Percentiles rank a stretch among this genome's conserved stretches.
phyloP scores from a whole-genome alignment of 2,797 vertebrate species.

The Spinibarbus caldwelli region DNA sequence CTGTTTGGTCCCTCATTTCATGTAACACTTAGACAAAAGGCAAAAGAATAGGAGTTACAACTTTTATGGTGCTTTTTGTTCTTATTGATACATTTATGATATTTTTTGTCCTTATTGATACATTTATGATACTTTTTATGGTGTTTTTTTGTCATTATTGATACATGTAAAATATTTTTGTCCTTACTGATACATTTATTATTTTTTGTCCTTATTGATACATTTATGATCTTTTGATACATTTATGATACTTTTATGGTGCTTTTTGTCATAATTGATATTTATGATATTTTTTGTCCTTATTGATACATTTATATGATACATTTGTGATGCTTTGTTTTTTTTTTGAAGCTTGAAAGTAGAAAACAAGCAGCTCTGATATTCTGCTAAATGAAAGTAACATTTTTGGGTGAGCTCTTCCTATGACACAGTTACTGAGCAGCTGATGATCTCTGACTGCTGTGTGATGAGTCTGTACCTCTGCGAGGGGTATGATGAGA shows the following conservation, averaged over 20 bases:
- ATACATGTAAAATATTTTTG: neutral
- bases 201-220: neutral
- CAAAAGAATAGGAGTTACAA: too few species aligned
- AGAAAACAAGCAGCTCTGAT: too few species aligned
- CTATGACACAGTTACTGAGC: neutral
- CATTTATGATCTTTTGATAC: neutral
- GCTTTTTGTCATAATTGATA: neutral
- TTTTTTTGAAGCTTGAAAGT: too few species aligned
- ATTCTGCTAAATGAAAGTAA: too few species aligned
- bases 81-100: neutral
- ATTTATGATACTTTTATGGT: neutral
- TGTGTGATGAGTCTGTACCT: slow-evolving; percentile 76
- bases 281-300: neutral
- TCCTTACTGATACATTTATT: too few species aligned
- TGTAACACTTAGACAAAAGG: too few species aligned
- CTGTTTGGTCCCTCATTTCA: too few species aligned
- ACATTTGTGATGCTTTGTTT: too few species aligned
- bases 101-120: too few species aligned
- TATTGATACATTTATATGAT: neutral
- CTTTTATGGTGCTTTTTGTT: neutral
- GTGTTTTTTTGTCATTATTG: too few species aligned
- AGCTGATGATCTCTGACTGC: neutral
- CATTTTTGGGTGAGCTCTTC: neutral
- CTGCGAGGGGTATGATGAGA: slow-evolving; percentile 88
- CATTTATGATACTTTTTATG: too few species aligned